These are phyloP conservation scores for Podarcis lilfordi DNA, from an alignment of 2,797 vertebrate species.

Conservation along the genomic window DNA sequence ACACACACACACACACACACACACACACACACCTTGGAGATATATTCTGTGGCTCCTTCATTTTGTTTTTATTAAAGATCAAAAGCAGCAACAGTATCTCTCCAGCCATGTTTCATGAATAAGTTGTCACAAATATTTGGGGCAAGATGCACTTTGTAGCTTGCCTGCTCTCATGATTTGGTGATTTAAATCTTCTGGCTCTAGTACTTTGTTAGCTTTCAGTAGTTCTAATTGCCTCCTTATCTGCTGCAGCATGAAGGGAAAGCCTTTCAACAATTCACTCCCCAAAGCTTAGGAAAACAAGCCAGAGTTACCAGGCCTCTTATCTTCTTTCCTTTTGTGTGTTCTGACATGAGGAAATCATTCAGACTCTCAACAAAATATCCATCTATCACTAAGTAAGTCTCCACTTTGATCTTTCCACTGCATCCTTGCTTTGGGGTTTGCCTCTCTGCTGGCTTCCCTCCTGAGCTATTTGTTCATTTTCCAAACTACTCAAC, in stretches of 20 bases:
- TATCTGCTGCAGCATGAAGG: slow-evolving; percentile 57
- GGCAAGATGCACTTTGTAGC: slow-evolving; percentile 37
- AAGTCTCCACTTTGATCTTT: slow-evolving; percentile 62
- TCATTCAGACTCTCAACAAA: slow-evolving; percentile 51
- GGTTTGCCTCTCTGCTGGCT: slow-evolving; percentile 4
- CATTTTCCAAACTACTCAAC: background rate
- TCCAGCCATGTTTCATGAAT: slow-evolving; percentile 10
- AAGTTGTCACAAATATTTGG: slow-evolving; percentile 56
- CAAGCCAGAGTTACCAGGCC: slow-evolving; percentile 34
- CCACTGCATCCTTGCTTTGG: slow-evolving; percentile 2
- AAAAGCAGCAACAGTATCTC: slow-evolving; percentile 31
- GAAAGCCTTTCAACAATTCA: slow-evolving; percentile 53
- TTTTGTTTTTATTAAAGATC: slow-evolving; percentile 23
- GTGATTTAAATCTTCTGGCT: slow-evolving; percentile 41
- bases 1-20: no score
- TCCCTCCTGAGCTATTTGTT: slow-evolving; percentile 2
- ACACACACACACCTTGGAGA: background rate
- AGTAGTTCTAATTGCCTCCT: slow-evolving; percentile 63
- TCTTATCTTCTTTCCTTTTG: slow-evolving; percentile 66
- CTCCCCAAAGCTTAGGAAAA: slow-evolving; percentile 62
- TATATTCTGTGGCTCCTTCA: slow-evolving; percentile 4
- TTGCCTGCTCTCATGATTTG: slow-evolving; percentile 32
- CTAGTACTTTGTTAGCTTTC: slow-evolving; percentile 53
- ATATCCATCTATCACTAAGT: slow-evolving; percentile 58
- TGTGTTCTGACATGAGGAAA: slow-evolving; percentile 62